Evolutionary conservation across 2,113 vertebrate genomes (phyloP).

Genomic region (Malaclemys terrapin): DNA sequence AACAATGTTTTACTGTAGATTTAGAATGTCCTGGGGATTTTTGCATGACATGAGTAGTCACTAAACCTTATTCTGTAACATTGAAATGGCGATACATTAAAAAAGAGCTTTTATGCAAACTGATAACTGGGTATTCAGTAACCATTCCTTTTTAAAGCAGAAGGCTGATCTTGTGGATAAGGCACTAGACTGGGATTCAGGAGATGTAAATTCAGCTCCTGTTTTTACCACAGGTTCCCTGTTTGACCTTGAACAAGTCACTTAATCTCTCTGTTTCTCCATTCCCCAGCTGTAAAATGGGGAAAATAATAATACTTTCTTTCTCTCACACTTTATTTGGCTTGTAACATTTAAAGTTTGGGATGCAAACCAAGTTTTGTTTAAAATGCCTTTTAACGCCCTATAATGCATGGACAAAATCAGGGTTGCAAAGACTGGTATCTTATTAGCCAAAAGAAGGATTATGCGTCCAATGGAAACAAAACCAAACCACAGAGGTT

Average conservation of each 20-base stretch:
- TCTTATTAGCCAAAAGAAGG: not conserved
- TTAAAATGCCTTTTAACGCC: not conserved
- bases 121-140: slow-evolving; percentile 39
- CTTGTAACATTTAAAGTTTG: not conserved
- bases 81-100: not conserved
- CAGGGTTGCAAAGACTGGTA: not conserved
- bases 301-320: not conserved
- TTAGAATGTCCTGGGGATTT: slow-evolving; percentile 31
- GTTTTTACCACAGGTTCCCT: not conserved
- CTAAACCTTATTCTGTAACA: slow-evolving; percentile 9
- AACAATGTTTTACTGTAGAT: slow-evolving; percentile 40
- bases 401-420: too few species aligned
- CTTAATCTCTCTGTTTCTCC: not conserved
- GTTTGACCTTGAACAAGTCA: not conserved
- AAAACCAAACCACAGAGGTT: not conserved
- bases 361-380: not conserved
- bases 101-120: slow-evolving; percentile 44
- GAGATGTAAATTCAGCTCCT: not conserved
- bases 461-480: not conserved
- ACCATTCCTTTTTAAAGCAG: slow-evolving; percentile 11
- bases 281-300: not conserved
- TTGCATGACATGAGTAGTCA: slow-evolving; percentile 9
- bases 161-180: not conserved
- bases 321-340: not conserved
- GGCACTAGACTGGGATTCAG: not conserved